Evolutionary conservation across 2,797 vertebrate species (phyloP), one percentile per base, ranked within the genome.

Genomic region (Sebastes umbrosus): DNA sequence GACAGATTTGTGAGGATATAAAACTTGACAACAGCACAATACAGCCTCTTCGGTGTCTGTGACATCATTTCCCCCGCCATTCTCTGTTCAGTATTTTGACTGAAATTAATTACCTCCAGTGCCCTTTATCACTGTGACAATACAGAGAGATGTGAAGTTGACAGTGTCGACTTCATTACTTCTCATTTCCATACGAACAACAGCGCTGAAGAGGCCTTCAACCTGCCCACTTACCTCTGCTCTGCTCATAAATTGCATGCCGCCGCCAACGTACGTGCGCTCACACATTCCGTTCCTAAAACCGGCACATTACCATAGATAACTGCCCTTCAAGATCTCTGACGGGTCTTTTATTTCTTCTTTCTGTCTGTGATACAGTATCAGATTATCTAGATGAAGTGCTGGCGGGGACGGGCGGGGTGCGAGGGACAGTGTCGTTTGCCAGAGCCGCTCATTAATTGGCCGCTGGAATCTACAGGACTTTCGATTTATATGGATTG

Each of bases 151-250:
- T 80, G 84, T 88, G 80, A 86, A 83, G 83, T 84, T 85, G 86
- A 91, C 91, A 86, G 85, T 84, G 83, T 87, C 85, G 88, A 93
- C 90, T 93, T 94, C 84, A 94, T 95, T 92, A 92, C 80, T 82
- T 83, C 90, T 92, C 86, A 93, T 94, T 93, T 92, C 91, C 91
- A 94, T 93, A 85, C 83, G 81, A 93, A 92, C 79, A 79, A 77
- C 69, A 58, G 79, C 3, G n/a, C 73, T 84, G 84, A 84, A 88
- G 84, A 90, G 82, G 88, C 84, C 90, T 92, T 90, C 90, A 90
- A 80, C 89, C 80, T 88, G 79, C 84, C 77, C 76, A 80, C 85
- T 85, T 87, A 87, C 78, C 79, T 87, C 80, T 82, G 55, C 79
- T 73, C 83, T 59, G 50, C 86, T 83, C 80, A 72, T 84, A 88